phyloP scores from a whole-genome alignment of 2,113 vertebrate genomes.

The Poeciliopsis prolifica region DNA sequence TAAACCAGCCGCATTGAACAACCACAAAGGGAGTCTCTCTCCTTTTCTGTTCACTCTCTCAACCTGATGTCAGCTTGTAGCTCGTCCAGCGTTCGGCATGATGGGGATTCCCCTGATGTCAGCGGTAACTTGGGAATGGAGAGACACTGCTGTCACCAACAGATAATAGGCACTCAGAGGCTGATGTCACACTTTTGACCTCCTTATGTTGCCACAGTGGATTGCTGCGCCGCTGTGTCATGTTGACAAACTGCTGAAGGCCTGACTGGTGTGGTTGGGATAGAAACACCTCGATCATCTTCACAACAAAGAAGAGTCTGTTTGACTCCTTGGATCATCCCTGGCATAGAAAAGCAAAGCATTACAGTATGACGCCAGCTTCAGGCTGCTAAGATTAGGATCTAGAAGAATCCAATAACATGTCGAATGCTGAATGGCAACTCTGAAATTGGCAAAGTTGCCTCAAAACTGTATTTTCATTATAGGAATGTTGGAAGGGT shows the following conservation, averaged over 20 bases:
- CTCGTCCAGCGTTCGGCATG: slow-evolving; percentile 11
- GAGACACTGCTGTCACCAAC: slow-evolving; percentile 29
- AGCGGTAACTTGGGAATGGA: slow-evolving; percentile 26
- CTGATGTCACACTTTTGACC: slow-evolving; percentile 35
- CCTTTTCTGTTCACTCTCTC: slow-evolving; percentile 12
- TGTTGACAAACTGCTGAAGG: neutral
- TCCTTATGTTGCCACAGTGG: neutral
- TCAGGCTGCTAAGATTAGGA: neutral
- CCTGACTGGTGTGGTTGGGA: slow-evolving; percentile 4
- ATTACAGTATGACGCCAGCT: slow-evolving; percentile 4
- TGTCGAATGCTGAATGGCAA: slow-evolving; percentile 1
- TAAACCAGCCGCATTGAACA: neutral
- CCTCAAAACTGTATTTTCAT: neutral
- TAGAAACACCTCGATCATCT: slow-evolving; percentile 25
- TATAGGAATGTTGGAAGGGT: neutral
- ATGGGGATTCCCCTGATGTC: slow-evolving; percentile 67
- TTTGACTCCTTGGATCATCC: slow-evolving; percentile 21
- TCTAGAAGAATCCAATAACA: neutral
- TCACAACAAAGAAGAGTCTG: slow-evolving; percentile 53
- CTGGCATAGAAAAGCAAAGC: slow-evolving; percentile 24
- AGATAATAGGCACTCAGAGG: slow-evolving; percentile 46
- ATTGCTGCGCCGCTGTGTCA: slow-evolving; percentile 19
- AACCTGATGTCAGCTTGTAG: slow-evolving; percentile 49
- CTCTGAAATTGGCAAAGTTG: neutral
- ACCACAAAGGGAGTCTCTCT: neutral